Percentiles rank a stretch among this genome's conserved stretches.
Evolutionary conservation across 2,113 vertebrate genomes (phyloP).

Genomic region (Dasyornis broadbenti): DNA sequence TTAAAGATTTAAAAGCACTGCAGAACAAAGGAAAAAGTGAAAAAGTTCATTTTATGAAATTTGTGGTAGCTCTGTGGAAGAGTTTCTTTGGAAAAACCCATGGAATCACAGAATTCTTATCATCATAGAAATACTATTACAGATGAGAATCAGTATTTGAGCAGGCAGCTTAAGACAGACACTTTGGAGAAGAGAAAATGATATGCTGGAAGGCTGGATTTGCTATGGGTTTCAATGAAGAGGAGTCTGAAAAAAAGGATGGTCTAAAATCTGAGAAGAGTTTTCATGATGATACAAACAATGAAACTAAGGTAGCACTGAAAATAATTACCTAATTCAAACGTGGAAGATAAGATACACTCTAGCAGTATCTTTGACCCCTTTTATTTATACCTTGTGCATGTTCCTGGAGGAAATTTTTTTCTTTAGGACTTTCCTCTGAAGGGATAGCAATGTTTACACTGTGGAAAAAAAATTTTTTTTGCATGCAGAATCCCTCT

Average conservation of each 20-base stretch:
- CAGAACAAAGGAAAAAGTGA: not conserved
- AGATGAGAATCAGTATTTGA: not conserved
- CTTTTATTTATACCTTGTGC: not conserved
- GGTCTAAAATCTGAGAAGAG: not conserved
- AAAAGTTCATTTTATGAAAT: not conserved
- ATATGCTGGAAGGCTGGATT: not conserved
- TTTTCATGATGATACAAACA: not conserved
- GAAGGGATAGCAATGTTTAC: not conserved
- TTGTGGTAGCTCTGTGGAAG: not conserved
- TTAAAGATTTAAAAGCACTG: not conserved
- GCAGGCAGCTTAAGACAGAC: not conserved
- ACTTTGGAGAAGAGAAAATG: not conserved
- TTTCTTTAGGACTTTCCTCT: not conserved
- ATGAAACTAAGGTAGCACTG: not conserved
- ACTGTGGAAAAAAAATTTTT: not conserved
- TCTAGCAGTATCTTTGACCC: not conserved
- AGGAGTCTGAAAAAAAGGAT: not conserved
- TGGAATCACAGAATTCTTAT: not conserved
- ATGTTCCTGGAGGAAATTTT: not conserved
- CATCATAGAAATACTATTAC: not conserved
- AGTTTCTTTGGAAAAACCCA: not conserved
- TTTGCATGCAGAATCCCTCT: not conserved
- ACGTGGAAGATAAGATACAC: not conserved
- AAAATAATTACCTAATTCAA: not conserved
- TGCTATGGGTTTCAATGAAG: not conserved